A percentile compares a stretch with the other conserved stretches of the same genome.
phyloP scores from a whole-genome alignment of 2,797 vertebrate genomes.

The Chrysocyon brachyurus region DNA sequence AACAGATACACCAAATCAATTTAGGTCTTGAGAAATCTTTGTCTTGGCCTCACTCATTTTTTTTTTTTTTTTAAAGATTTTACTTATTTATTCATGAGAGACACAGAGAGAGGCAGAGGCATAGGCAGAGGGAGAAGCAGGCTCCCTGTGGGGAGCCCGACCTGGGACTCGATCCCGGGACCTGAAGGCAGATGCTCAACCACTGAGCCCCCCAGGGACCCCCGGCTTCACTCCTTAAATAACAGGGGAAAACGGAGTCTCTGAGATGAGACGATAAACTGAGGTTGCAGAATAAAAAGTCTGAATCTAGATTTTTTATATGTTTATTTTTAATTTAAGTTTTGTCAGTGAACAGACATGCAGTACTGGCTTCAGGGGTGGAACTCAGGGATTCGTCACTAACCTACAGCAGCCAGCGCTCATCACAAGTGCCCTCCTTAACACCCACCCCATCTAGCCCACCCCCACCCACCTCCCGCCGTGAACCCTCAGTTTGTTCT shows the following conservation, averaged over 20 bases:
- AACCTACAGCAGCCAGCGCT: background rate
- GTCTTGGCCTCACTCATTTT: background rate
- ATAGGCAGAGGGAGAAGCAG: too few species aligned
- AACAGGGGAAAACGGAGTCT: background rate
- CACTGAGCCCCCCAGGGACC: too few species aligned
- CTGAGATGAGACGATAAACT: background rate
- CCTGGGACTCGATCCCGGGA: too few species aligned
- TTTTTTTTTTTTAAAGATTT: too few species aligned
- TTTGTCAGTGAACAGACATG: background rate
- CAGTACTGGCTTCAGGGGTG: background rate
- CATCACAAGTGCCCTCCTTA: background rate
- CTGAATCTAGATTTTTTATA: slow-evolving; percentile 4
- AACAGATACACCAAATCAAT: background rate
- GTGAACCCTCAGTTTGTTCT: background rate
- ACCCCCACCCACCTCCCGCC: background rate
- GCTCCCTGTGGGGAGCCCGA: too few species aligned
- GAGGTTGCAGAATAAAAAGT: background rate
- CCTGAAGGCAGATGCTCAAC: too few species aligned
- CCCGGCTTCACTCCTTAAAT: background rate
- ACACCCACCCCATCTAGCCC: background rate
- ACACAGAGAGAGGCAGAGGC: too few species aligned
- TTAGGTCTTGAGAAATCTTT: slow-evolving; percentile 30
- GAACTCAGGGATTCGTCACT: background rate
- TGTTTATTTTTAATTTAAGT: background rate
- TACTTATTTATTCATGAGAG: too few species aligned